Evolutionary conservation across 1,140 invertebrate species (phyloP), one percentile per base, ranked within the genome.

Genomic region (Bombus vancouverensis): DNA sequence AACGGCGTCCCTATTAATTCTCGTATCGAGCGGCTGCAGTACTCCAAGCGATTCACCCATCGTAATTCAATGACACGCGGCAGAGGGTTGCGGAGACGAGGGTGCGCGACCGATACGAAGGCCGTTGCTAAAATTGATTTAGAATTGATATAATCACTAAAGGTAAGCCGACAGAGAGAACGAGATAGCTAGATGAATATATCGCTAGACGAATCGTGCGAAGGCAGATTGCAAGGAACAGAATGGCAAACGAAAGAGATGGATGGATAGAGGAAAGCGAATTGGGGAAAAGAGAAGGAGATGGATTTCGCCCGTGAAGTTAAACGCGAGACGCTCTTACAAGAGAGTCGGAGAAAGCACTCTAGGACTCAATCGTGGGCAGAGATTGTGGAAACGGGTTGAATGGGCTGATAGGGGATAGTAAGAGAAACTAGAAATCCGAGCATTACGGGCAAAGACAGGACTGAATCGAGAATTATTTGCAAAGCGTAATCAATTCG

Each of bases 71-170:
- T 91, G 87, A 88, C 85, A 87, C 83, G 90, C 84, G 83, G 73
- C 65, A n/a, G 62, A 75, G 83, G 44, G 75, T 37, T 32, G 75
- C 65, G 32, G 65, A n/a, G 39, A 65, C 37, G 53, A 37, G 66
- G 62, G 73, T 57, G 80, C 57, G 57, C 53, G n/a, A 70, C 79
- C 72, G 72, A 70, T 39, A 81, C 89, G 76, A 77, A 81, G 87
- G 91, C 85, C 90, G 89, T 92, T 86, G 91, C 88, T 88, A 91
- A 92, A 92, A 93, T 93, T 93, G 92, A 94, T 93, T 90, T 87
- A 68, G 87, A 91, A 93, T 90, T 92, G 89, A 90, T 91, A 90
- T 92, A 93, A 92, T 92, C 92, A 81, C 72, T 44, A 74, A 89
- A 92, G 88, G 91, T 90, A 88, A 82, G 82, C 85, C 70, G 85